Percentiles rank a stretch among this genome's conserved stretches.
Evolutionary conservation across 2,113 vertebrate genomes (phyloP).

Genomic region (Amphilophus citrinellus): DNA sequence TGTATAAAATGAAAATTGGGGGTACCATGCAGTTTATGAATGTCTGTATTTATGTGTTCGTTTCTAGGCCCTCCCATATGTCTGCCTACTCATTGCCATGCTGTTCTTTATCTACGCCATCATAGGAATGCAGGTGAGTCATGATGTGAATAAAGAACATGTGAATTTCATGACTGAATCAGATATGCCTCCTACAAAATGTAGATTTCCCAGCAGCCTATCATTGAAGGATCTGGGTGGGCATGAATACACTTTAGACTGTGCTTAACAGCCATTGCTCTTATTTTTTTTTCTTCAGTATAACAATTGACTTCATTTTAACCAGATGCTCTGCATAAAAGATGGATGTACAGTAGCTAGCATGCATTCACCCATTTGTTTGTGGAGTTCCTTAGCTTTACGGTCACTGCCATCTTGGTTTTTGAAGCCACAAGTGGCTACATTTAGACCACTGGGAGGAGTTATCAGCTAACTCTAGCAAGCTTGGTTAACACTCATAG

Average conservation of each 20-base stretch:
- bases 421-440: not conserved
- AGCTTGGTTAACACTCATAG: not conserved
- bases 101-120: slow-evolving; percentile 99
- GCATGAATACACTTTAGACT: not conserved
- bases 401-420: not conserved
- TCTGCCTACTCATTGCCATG: slow-evolving; percentile 98
- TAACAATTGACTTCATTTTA: not conserved
- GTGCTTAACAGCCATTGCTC: not conserved
- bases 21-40: not conserved
- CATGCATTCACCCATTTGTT: not conserved
- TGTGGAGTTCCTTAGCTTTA: not conserved
- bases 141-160: not conserved
- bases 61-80: slow-evolving; percentile 92
- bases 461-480: not conserved
- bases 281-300: not conserved
- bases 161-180: not conserved
- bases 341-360: not conserved
- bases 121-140: slow-evolving; percentile 97
- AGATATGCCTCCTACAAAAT: not conserved
- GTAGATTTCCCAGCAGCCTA: not conserved
- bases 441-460: not conserved
- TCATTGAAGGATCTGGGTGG: not conserved
- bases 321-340: not conserved
- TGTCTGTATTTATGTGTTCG: slow-evolving; percentile 14
- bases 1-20: not conserved